Evolutionary conservation across 30 jellyfish, hydroid and myxozoan genomes (phyloP).

Genomic region (Aurelia aurita complex sp. Pacific): DNA sequence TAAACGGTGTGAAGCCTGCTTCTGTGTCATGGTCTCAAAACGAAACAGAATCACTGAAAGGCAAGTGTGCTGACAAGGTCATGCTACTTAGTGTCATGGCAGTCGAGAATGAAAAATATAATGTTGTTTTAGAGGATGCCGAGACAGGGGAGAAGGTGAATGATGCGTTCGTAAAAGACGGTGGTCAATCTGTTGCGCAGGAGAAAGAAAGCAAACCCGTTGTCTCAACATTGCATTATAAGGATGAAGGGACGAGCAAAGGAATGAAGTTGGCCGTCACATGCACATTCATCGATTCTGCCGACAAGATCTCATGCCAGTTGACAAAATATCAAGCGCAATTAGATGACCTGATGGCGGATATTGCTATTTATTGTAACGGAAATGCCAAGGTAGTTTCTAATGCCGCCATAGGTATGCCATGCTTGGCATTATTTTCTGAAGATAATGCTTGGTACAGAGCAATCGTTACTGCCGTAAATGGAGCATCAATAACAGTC

Average conservation of each 20-base stretch:
- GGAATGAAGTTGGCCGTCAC: constrained; percentile 14
- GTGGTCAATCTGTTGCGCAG: not conserved
- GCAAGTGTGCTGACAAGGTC: constrained; percentile 22
- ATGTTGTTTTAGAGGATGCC: constrained; percentile 12
- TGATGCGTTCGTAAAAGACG: constrained; percentile 13
- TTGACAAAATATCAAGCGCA: constrained; percentile 26
- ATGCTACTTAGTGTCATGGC: constrained; percentile 6
- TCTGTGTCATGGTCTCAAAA: not conserved
- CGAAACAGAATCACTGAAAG: constrained; percentile 6
- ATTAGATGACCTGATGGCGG: constrained; percentile 69
- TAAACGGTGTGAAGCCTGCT: constrained; percentile 54
- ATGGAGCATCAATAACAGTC: constrained; percentile 13
- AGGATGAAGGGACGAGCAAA: not conserved
- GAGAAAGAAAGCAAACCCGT: not conserved
- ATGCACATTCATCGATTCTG: constrained; percentile 41
- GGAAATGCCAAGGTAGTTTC: not conserved
- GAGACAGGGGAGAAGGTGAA: constrained; percentile 18
- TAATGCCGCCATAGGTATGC: constrained; percentile 8
- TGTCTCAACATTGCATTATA: not conserved
- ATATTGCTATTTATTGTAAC: constrained; percentile 41
- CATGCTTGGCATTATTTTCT: constrained; percentile 38
- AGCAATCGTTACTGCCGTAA: constrained; percentile 15
- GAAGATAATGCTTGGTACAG: constrained; percentile 65
- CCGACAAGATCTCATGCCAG: constrained; percentile 43
- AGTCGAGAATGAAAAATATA: not conserved